A percentile compares a stretch with the other conserved stretches of the same genome.
phyloP scores from a whole-genome alignment of 2,113 vertebrate genomes.

The Scalopus aquaticus region DNA sequence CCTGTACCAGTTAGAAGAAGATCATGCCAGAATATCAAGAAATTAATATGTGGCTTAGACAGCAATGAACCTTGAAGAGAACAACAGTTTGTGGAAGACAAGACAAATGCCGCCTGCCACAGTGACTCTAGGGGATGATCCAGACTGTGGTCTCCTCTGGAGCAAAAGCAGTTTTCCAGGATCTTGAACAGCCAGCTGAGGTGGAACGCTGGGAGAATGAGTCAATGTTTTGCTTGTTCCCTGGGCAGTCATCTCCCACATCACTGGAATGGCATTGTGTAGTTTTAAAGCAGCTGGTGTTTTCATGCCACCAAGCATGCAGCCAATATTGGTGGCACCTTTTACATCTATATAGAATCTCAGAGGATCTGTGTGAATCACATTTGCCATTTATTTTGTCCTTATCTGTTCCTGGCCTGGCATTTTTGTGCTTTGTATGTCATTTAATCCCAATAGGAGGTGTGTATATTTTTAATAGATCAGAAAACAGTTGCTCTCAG shows the following conservation, averaged over 20 bases:
- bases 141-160: neutral
- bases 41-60: conserved; percentile 78
- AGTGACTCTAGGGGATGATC: conserved; percentile 10
- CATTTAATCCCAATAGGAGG: neutral
- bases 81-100: conserved; percentile 77
- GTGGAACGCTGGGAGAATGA: conserved; percentile 64
- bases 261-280: conserved; percentile 12
- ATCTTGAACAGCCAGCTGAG: conserved; percentile 69
- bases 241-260: conserved; percentile 41
- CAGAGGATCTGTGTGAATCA: neutral
- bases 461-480: neutral
- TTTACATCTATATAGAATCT: neutral
- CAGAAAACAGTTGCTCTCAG: neutral
- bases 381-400: neutral
- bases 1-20: conserved; percentile 65
- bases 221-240: conserved; percentile 7
- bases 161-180: conserved; percentile 59
- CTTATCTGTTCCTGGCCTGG: neutral
- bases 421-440: neutral
- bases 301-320: conserved; percentile 4
- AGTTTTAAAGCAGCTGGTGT: conserved; percentile 47
- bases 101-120: conserved; percentile 71
- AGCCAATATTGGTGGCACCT: neutral
- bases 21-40: conserved; percentile 73
- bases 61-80: conserved; percentile 81